These are phyloP conservation scores for Meganola albula DNA, from an alignment of 2,888 invertebrate species.

Conservation along the genomic window DNA sequence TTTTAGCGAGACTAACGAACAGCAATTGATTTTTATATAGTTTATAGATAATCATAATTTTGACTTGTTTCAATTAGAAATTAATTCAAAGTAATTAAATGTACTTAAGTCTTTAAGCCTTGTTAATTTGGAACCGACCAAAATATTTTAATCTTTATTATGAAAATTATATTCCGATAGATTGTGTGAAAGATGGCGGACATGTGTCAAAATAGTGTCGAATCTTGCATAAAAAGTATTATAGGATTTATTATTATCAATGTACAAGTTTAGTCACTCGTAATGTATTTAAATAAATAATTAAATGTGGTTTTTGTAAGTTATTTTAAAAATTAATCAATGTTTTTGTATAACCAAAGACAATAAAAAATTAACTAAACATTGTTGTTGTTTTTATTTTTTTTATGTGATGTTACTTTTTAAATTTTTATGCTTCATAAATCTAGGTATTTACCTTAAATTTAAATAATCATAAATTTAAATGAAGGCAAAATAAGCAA, in stretches of 20 bases:
- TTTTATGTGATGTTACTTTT: conserved; percentile 13
- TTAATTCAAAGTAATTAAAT: too few species aligned
- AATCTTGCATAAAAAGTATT: conserved; percentile 26
- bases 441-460: too few species aligned
- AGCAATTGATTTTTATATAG: too few species aligned
- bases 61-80: too few species aligned
- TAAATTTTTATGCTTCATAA: too few species aligned
- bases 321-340: conserved; percentile 77
- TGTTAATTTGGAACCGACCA: conserved; percentile 28
- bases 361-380: conserved; percentile 76
- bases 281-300: conserved; percentile 50
- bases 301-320: conserved; percentile 76
- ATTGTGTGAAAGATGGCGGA: conserved; percentile 16
- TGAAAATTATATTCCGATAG: conserved; percentile 8
- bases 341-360: conserved; percentile 79
- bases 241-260: conserved; percentile 57
- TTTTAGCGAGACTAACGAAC: too few species aligned
- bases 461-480: conserved; percentile 2
- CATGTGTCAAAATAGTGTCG: conserved; percentile 17
- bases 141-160: conserved; percentile 17
- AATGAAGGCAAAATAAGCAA: too few species aligned
- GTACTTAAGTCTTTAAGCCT: conserved; percentile 23
- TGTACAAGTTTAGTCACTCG: conserved; percentile 71
- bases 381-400: conserved; percentile 45
- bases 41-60: too few species aligned